Evolutionary conservation across 2,113 vertebrate genomes (phyloP).

Genomic region (Corythoichthys intestinalis): DNA sequence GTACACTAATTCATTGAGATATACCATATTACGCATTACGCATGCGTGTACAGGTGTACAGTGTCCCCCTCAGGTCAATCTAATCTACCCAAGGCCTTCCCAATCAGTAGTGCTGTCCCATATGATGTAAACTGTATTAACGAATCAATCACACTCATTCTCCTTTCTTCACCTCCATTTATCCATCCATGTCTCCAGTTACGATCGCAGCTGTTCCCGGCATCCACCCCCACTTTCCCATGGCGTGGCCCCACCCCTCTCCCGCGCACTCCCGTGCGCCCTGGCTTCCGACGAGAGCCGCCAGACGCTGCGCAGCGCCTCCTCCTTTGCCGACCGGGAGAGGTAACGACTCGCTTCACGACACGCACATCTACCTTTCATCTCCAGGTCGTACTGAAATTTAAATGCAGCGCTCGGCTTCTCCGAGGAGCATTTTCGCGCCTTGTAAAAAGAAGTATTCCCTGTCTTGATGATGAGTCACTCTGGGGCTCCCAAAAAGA

Average conservation of each 20-base stretch:
- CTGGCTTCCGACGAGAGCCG: conserved; percentile 76
- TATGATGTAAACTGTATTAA: too few species aligned
- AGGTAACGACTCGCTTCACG: conserved; percentile 65
- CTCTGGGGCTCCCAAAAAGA: conserved; percentile 16
- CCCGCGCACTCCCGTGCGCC: conserved; percentile 70
- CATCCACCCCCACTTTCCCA: conserved; percentile 74
- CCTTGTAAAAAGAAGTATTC: conserved; percentile 33
- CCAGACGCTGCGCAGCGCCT: conserved; percentile 75
- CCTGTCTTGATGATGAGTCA: conserved; percentile 59
- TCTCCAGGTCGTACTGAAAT: conserved; percentile 34
- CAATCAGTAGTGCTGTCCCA: too few species aligned
- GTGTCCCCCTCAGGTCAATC: neutral
- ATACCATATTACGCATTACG: too few species aligned
- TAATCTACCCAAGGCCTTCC: neutral
- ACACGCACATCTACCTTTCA: conserved; percentile 12
- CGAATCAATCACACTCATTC: neutral
- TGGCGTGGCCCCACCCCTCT: conserved; percentile 69
- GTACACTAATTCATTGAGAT: too few species aligned
- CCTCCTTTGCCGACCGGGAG: conserved; percentile 77
- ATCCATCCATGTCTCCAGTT: conserved; percentile 49
- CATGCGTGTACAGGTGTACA: too few species aligned
- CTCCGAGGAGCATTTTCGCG: conserved; percentile 49
- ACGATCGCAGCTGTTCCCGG: conserved; percentile 76
- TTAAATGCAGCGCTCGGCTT: conserved; percentile 35
- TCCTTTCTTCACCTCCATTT: neutral